A percentile compares a stretch with the other conserved stretches of the same genome.
phyloP scores from a whole-genome alignment of 2,113 vertebrate species.

The Ramphastos sulfuratus region DNA sequence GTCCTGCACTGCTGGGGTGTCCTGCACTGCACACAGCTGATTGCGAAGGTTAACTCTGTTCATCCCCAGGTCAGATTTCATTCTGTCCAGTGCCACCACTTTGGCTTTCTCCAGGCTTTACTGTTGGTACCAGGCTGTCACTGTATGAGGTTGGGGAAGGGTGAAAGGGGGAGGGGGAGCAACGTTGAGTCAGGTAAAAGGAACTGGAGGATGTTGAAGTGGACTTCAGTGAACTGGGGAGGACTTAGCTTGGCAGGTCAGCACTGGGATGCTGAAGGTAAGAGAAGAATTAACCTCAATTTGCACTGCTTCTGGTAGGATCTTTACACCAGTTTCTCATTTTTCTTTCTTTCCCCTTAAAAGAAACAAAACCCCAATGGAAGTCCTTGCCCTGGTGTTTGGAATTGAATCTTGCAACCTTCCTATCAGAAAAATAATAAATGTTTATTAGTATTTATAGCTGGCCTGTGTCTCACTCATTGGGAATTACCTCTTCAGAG shows the following conservation, averaged over 20 bases:
- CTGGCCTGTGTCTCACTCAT: background rate
- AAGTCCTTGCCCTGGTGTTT: background rate
- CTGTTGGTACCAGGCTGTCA: background rate
- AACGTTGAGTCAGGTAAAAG: background rate
- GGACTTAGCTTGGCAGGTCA: background rate
- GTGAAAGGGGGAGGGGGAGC: background rate
- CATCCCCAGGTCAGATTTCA: background rate
- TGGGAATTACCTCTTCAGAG: background rate
- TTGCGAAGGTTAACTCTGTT: background rate
- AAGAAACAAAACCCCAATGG: background rate
- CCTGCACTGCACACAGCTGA: background rate
- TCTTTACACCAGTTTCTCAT: background rate
- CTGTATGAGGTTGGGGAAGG: background rate
- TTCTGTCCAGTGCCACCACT: background rate
- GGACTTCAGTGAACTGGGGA: background rate
- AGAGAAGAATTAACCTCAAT: background rate
- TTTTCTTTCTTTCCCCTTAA: background rate
- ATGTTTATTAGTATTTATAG: slow-evolving; percentile 63
- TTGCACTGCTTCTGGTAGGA: slow-evolving; percentile 31
- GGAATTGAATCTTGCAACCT: slow-evolving; percentile 20
- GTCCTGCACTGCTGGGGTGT: background rate
- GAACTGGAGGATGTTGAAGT: background rate
- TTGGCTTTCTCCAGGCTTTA: background rate
- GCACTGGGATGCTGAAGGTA: background rate
- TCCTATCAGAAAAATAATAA: slow-evolving; percentile 56